phyloP scores from a whole-genome alignment of 2,113 vertebrate species.

The Bos indicus region DNA sequence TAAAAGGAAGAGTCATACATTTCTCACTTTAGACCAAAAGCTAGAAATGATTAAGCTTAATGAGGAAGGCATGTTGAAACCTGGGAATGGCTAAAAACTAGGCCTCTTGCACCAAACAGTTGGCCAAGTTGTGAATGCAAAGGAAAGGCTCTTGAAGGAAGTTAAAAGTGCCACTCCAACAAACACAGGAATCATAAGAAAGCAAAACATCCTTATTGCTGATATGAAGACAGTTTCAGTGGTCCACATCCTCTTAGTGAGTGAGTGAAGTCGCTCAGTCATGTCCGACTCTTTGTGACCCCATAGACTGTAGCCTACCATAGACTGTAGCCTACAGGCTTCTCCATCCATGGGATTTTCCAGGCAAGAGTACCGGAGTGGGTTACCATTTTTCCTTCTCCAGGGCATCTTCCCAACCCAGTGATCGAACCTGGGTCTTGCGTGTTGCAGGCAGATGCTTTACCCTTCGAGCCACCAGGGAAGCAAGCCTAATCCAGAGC shows the following conservation, averaged over 20 bases:
- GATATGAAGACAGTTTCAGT: not conserved
- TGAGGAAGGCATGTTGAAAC: not conserved
- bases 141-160: not conserved
- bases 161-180: not conserved
- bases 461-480: not conserved
- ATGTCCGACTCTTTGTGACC: not conserved
- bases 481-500: not conserved
- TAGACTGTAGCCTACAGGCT: no score
- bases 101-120: not conserved
- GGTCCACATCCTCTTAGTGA: not conserved
- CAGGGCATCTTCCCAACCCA: not conserved
- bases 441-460: accelerated
- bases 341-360: no score
- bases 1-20: not conserved
- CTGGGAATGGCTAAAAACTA: not conserved
- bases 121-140: not conserved
- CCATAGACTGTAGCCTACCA: not conserved
- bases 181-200: not conserved
- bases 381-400: not conserved
- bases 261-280: not conserved
- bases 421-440: not conserved
- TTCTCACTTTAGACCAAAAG: not conserved
- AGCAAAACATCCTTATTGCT: not conserved
- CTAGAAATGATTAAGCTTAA: not conserved
- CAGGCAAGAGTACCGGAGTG: no score